Base-by-base conservation (phyloP, 2,797 vertebrate genomes). In the Cuniculus paca region DNA sequence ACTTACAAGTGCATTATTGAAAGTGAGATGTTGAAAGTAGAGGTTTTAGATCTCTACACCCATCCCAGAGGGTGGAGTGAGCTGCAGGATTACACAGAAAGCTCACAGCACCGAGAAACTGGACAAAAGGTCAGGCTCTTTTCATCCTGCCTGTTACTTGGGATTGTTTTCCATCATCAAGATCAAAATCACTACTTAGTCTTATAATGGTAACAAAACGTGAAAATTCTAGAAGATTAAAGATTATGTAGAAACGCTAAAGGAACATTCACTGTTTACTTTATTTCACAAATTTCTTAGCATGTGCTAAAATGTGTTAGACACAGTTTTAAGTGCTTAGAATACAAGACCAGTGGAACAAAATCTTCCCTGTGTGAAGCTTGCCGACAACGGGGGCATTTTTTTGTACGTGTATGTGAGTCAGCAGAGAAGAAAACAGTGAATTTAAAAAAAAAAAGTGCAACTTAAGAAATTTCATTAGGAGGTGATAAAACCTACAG, bases 391-490 rank as follows among this genome's bases (percentile, higher is more conserved):
- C 12, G 20, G 36, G 16, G 5, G 2, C 11, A 42, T 36, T 4
- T 45, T 60, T 74, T 36, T 63, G 7, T 60, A 34, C n/a, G 13
- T 52, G 16, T 58, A 4, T 48, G 20, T 60, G 48, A 45, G 50
- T 20, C 50, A 54, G 26, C 10, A 77, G 87, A 86, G 50, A 39
- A 77, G 80, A 39, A 60, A 52, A 63, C 54, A 65, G 63, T 7
- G 36, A 79, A 86, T 54, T 54, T 77, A 28, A 65, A 84, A 65
- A 1, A 36, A 86, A 34, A 81, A 84, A 28, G 60, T 52, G 17
- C 61, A 83, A 88, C n/a, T 95, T 77, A 87, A 45, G 56, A 93
- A 22, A 84, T 82, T 79, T 17, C 84, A 16, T 72, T 86, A 91
- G 70, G 79, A 75, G 39, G 75, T 56, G 63, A 72, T 22, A 56